Conservation (phyloP, 2,888 invertebrate species). For the Mechanitis mazaeus region DNA sequence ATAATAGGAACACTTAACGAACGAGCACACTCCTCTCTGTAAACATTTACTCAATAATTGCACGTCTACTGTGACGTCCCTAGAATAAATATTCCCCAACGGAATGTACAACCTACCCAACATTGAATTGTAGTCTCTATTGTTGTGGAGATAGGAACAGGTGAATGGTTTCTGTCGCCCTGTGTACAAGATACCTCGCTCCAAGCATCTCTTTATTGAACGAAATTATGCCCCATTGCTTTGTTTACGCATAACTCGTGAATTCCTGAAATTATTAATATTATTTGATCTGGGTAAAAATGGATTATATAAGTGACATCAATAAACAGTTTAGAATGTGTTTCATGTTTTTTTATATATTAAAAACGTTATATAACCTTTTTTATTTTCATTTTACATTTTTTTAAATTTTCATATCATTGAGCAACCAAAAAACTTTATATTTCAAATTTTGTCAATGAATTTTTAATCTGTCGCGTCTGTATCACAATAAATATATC, state of each 20-base stretch:
- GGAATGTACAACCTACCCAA: conserved; percentile 41
- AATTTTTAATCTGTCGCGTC: too few species aligned
- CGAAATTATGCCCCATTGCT: conserved; percentile 61
- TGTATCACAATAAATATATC: too few species aligned
- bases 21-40: conserved; percentile 59
- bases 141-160: neutral
- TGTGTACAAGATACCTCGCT: conserved; percentile 33
- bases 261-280: conserved; percentile 30
- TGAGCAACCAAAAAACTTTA: too few species aligned
- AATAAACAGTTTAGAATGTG: neutral
- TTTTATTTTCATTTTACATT: too few species aligned
- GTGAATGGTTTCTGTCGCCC: conserved; percentile 9
- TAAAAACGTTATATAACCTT: too few species aligned
- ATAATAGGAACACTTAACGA: conserved; percentile 61
- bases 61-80: conserved; percentile 63
- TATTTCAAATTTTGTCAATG: too few species aligned
- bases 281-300: neutral
- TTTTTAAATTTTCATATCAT: too few species aligned
- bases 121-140: conserved; percentile 17
- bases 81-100: conserved; percentile 64
- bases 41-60: conserved; percentile 74
- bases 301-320: neutral
- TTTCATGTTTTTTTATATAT: too few species aligned
- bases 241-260: conserved; percentile 58
- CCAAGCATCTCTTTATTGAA: conserved; percentile 67